Conservation (phyloP, 2,888 invertebrate genomes). For the Epistrophe eligans region DNA sequence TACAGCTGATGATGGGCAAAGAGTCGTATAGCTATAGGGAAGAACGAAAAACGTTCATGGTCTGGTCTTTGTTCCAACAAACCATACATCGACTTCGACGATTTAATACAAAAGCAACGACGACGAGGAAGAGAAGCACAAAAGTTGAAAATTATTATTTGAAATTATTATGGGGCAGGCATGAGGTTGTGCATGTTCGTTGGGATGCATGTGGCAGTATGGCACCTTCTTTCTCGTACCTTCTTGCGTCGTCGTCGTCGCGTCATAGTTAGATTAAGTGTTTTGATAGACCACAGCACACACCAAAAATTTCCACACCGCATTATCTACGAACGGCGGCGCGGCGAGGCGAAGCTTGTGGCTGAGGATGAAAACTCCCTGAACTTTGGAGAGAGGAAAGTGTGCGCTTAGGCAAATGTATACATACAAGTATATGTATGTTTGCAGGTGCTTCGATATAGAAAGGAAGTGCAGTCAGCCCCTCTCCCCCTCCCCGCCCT, state of each 20-base stretch:
- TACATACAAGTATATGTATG: not conserved
- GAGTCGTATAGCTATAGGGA: conserved; percentile 48
- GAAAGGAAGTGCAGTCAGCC: conserved; percentile 59
- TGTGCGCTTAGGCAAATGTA: conserved; percentile 21
- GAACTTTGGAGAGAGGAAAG: conserved; percentile 30
- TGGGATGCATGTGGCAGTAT: conserved; percentile 55
- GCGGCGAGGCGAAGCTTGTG: not conserved
- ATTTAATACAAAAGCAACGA: not conserved
- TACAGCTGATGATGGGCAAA: not conserved
- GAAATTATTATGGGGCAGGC: conserved; percentile 55
- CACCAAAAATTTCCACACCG: not conserved
- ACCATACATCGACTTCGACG: not conserved
- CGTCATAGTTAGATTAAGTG: conserved; percentile 65
- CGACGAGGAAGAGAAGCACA: not conserved
- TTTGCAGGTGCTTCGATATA: conserved; percentile 65
- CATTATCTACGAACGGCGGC: not conserved
- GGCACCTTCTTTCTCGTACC: conserved; percentile 53
- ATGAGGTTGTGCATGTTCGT: conserved; percentile 39
- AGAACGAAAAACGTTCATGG: conserved; percentile 40
- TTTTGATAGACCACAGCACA: conserved; percentile 50
- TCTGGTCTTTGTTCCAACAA: conserved; percentile 39
- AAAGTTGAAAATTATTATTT: conserved; percentile 58
- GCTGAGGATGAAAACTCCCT: not conserved
- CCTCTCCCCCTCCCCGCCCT: not conserved
- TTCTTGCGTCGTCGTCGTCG: conserved; percentile 36